phyloP scores from a whole-genome alignment of 1,140 invertebrate species.

The Ceratina japonica region DNA sequence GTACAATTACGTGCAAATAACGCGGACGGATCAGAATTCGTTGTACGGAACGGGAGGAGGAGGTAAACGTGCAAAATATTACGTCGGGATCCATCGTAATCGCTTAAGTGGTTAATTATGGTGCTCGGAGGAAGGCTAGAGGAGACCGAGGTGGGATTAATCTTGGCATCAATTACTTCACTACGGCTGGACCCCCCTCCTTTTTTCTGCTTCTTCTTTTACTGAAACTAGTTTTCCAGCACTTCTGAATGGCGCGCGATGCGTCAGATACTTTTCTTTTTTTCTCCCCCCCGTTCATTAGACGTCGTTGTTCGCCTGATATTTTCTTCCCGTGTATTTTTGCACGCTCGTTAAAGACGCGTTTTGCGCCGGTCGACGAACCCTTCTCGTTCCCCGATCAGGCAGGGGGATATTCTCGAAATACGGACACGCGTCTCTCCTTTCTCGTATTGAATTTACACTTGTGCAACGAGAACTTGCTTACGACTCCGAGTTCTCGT shows the following conservation, averaged over 20 bases:
- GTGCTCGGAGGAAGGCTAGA: constrained; percentile 69
- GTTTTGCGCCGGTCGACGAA: constrained; percentile 12
- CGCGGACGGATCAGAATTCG: constrained; percentile 50
- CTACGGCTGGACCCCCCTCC: constrained; percentile 25
- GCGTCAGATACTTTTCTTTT: constrained; percentile 14
- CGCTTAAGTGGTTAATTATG: constrained; percentile 75
- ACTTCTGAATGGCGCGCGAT: constrained; percentile 38
- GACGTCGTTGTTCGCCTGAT: background rate
- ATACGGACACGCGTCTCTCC: background rate
- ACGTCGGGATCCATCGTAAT: constrained; percentile 72
- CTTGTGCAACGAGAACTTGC: background rate
- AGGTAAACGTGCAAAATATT: constrained; percentile 59
- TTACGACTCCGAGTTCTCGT: background rate
- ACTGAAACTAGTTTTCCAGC: constrained; percentile 54
- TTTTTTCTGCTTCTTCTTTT: constrained; percentile 42
- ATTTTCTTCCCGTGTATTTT: background rate
- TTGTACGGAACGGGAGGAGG: background rate
- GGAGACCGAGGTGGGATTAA: constrained; percentile 67
- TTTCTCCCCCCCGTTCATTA: constrained; percentile 13
- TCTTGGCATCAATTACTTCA: constrained; percentile 71
- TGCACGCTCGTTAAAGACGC: constrained; percentile 5
- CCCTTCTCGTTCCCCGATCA: background rate
- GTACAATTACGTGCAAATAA: constrained; percentile 43
- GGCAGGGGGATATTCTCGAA: background rate
- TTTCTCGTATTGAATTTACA: background rate